Conservation (phyloP, 1,140 invertebrate species). For the Arion vulgaris region DNA sequence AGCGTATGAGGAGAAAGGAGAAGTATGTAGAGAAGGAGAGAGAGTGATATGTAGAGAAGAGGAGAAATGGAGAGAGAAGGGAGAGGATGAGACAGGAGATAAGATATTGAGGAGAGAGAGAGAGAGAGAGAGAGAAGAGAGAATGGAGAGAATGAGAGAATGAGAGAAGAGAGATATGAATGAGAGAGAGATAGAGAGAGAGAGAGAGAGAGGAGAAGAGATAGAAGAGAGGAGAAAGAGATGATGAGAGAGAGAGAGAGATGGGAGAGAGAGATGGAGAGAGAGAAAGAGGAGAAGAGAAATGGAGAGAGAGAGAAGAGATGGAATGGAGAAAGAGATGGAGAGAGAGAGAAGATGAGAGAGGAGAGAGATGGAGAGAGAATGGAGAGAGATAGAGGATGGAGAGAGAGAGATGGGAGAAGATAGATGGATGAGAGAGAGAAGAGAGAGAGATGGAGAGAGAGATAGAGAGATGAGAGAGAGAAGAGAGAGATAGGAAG, state of each 20-base stretch:
- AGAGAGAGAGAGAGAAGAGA: background rate
- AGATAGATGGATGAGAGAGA: background rate
- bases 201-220: background rate
- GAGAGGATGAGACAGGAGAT: background rate
- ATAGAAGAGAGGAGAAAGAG: background rate
- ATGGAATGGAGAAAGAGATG: background rate
- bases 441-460: background rate
- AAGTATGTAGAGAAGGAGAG: conserved; percentile 11
- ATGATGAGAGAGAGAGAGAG: background rate
- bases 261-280: background rate
- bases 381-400: background rate
- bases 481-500: background rate
- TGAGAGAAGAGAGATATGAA: background rate
- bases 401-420: background rate
- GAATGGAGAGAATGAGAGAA: background rate
- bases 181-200: background rate
- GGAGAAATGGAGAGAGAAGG: conserved; percentile 17
- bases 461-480: no score
- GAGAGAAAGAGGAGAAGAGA: background rate
- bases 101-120: background rate
- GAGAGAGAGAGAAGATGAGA: background rate
- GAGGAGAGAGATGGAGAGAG: background rate
- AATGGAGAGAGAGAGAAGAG: background rate
- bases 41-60: conserved; percentile 15
- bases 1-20: conserved; percentile 24